Evolutionary conservation across 2,888 invertebrate genomes (phyloP).

Genomic region (Hydraecia micacea): DNA sequence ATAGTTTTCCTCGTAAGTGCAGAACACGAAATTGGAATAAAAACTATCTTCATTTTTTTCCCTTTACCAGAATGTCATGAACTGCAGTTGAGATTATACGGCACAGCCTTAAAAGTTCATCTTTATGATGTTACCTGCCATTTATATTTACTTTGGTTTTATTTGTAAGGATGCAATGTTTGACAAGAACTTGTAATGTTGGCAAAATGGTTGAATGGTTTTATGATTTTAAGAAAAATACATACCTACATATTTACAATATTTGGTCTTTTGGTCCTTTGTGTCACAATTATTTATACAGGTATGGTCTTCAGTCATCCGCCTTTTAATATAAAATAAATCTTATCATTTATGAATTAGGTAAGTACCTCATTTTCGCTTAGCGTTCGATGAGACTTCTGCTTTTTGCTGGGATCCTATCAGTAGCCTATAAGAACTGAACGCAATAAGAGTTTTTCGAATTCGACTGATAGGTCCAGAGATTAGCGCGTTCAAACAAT

Average conservation of each 20-base stretch:
- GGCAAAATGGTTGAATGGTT: neutral
- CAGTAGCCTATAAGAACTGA: neutral
- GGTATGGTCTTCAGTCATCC: too few relatives aligned
- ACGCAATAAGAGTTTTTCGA: neutral
- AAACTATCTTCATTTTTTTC: neutral
- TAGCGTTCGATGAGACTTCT: neutral
- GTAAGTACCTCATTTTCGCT: neutral
- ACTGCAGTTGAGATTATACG: neutral
- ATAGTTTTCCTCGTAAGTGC: too few relatives aligned
- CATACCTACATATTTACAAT: neutral
- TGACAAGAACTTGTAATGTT: constrained; percentile 38
- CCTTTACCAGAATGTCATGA: neutral
- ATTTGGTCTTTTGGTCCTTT: neutral
- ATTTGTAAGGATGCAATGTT: constrained; percentile 34
- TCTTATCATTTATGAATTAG: neutral
- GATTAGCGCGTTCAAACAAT: neutral
- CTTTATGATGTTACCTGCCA: constrained; percentile 42
- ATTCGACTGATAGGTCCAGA: neutral
- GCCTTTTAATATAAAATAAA: neutral
- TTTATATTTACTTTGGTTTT: constrained; percentile 30
- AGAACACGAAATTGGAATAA: neutral
- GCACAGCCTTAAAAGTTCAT: neutral
- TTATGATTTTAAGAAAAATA: constrained; percentile 11
- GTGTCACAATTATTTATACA: neutral
- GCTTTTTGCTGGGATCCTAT: neutral